phyloP scores from a whole-genome alignment of 2,113 vertebrate genomes.

The Hippocampus abdominalis region DNA sequence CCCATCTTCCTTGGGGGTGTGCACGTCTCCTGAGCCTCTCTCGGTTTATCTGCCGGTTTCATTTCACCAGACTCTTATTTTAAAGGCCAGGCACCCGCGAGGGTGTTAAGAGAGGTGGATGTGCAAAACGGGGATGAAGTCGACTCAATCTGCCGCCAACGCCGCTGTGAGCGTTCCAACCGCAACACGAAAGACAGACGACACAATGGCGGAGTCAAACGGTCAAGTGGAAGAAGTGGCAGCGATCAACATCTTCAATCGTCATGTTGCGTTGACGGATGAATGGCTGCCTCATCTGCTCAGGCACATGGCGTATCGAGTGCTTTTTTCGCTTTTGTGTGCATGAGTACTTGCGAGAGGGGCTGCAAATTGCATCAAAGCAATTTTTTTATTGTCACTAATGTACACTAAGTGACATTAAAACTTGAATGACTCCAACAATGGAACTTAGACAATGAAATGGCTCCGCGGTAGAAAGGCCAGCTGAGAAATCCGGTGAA shows the following conservation, averaged over 20 bases:
- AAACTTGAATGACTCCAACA: neutral
- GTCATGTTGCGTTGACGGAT: neutral
- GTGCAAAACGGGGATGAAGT: constrained; percentile 20
- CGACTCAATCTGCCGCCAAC: constrained; percentile 9
- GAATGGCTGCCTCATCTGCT: constrained; percentile 13
- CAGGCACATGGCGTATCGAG: constrained; percentile 7
- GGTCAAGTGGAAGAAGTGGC: constrained; percentile 27
- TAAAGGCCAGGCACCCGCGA: constrained; percentile 60
- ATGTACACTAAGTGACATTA: neutral
- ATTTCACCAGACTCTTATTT: constrained; percentile 48
- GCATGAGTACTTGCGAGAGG: neutral
- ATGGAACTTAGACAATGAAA: neutral
- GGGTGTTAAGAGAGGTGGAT: constrained; percentile 37
- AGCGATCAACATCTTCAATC: constrained; percentile 12
- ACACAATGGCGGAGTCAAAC: constrained; percentile 18
- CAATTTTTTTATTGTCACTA: neutral
- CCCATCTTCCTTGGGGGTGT: constrained; percentile 51
- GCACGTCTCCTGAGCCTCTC: constrained; percentile 48
- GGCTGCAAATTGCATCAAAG: neutral
- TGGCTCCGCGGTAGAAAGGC: neutral
- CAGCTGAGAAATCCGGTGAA: neutral
- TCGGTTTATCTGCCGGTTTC: constrained; percentile 34
- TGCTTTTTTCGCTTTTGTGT: neutral
- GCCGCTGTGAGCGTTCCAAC: constrained; percentile 2
- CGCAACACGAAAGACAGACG: constrained; percentile 36